These are phyloP conservation scores for Nomada ferruginata DNA, from an alignment of 2,888 invertebrate genomes.

Conservation along the genomic window DNA sequence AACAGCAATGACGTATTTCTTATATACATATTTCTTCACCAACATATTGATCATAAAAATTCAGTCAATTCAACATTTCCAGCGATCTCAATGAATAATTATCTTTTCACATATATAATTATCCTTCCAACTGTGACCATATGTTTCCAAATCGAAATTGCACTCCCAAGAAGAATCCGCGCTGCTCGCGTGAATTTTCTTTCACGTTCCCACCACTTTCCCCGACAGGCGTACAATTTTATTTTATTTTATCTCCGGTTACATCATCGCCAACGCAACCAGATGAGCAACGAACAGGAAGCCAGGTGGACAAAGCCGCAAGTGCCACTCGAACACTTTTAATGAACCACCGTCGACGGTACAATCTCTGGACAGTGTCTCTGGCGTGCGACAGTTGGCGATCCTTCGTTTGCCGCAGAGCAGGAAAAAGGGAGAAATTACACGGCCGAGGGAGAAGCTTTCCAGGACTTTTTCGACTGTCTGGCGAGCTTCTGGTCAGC, in stretches of 20 bases:
- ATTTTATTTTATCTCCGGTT: neutral
- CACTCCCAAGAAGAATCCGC: neutral
- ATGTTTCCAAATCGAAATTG: too few relatives aligned
- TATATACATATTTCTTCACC: too few relatives aligned
- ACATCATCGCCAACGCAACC: neutral
- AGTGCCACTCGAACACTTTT: constrained; percentile 63
- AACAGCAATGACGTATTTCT: too few relatives aligned
- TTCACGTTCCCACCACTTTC: neutral
- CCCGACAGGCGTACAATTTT: neutral
- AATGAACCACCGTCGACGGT: constrained; percentile 54
- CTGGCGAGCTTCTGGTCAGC: constrained; percentile 63
- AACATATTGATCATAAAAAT: too few relatives aligned
- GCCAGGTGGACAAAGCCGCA: constrained; percentile 66
- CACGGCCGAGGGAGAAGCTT: constrained; percentile 35
- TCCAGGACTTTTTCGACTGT: constrained; percentile 46
- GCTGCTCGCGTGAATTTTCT: neutral
- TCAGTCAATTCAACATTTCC: too few relatives aligned
- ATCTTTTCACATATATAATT: too few relatives aligned
- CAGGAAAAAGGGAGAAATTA: constrained; percentile 36
- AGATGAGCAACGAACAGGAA: constrained; percentile 21
- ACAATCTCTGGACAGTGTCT: constrained; percentile 62
- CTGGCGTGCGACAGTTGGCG: constrained; percentile 41
- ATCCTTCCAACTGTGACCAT: too few relatives aligned
- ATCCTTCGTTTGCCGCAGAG: neutral
- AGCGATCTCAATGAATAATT: too few relatives aligned